Base-by-base conservation (phyloP, 2,113 vertebrate species). In the Pycnonotus jocosus region DNA sequence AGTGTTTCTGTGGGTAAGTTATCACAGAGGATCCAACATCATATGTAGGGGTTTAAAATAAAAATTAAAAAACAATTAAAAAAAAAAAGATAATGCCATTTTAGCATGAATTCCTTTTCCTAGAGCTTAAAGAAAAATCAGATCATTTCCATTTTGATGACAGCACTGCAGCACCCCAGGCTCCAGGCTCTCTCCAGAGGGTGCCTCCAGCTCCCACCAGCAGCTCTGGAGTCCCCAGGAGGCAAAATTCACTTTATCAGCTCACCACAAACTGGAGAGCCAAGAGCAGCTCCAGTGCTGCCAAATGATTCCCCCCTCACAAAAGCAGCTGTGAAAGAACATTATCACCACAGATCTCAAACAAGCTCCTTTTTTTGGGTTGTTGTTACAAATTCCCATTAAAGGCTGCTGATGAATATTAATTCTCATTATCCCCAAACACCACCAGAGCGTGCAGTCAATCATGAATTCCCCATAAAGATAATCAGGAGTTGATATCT, bases 261-360 rank as follows among this genome's bases (percentile, higher is more conserved):
- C 93, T 47, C 57, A 50, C 42, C 78, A 65, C 81, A 47, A 88
- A 72, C 78, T 56, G 71, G 70, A 94, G 80, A 90, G 50, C 9
- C 70, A 81, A 37, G 71, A 85, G 61, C 90, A 86, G 78, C 83
- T 92, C 68, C 61, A 78, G 78, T 15, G 57, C 33, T 86, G 78
- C 50, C 50, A 38, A 93, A 88, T 79, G 81, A 86, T 60, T 86
- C 66, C 72, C 90, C 10, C 24, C 42, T 86, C 80, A 71, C 86
- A 81, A 90, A 90, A 81, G 86, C 91, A 96, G 89, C 92, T 90
- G 93, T 88, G 76, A 65, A 76, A 51, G 62, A 87, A 57, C 47
- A 73, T 95, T 69, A 86, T 65, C 76, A 50, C 85, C 83, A 82
- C 77, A 66, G 56, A 90, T 13, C 47, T 87, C 86, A 80, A 90